These are phyloP conservation scores for Elephantulus edwardii DNA, from an alignment of 2,113 vertebrate species.

Conservation along the genomic window DNA sequence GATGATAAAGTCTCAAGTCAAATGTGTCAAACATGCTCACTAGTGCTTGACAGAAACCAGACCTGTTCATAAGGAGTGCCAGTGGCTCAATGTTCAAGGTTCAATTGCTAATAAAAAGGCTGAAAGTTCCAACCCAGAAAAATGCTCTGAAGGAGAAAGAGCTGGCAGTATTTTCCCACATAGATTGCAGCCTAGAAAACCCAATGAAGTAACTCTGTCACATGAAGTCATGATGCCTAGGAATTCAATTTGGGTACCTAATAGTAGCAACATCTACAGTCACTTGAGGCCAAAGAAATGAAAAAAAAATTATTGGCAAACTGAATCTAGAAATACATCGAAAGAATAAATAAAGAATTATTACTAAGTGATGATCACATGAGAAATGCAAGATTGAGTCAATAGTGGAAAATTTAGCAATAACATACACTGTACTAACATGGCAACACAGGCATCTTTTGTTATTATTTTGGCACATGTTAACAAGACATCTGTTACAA, in stretches of 20 bases:
- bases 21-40: neutral
- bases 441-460: neutral
- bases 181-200: neutral
- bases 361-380: neutral
- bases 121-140: neutral
- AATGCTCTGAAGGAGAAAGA: neutral
- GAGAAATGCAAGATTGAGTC: neutral
- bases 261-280: neutral
- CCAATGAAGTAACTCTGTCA: neutral
- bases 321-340: neutral
- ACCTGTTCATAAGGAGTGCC: neutral
- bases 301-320: conserved; percentile 24
- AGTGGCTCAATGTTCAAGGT: neutral
- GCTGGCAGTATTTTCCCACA: neutral
- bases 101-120: neutral
- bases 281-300: neutral
- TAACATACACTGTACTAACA: conserved; percentile 14
- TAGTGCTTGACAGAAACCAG: conserved; percentile 19
- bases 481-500: neutral
- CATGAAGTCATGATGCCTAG: neutral
- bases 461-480: neutral
- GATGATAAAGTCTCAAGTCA: neutral
- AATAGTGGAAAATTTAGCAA: neutral
- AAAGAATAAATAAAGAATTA: conserved; percentile 24
- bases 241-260: neutral